Percentiles rank a stretch among this genome's conserved stretches.
Evolutionary conservation across 1,140 invertebrate species (phyloP).

Genomic region (Rhizoglyphus robini): DNA sequence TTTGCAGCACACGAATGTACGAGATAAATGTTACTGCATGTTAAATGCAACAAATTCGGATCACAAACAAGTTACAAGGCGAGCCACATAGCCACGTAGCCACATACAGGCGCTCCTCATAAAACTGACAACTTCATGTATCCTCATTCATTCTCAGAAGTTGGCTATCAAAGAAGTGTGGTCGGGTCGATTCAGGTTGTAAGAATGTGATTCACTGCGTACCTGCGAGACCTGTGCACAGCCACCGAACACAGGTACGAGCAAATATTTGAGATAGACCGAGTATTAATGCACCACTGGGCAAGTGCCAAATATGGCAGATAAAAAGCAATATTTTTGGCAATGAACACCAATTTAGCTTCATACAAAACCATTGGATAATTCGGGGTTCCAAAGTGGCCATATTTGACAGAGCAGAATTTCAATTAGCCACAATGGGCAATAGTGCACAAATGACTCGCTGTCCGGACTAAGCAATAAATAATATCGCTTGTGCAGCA

Average conservation of each 20-base stretch:
- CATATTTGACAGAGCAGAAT: neutral
- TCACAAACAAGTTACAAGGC: too few relatives aligned
- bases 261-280: slow-evolving; percentile 1
- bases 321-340: slow-evolving; percentile 1
- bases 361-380: neutral
- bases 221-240: neutral
- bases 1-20: neutral
- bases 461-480: neutral
- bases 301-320: slow-evolving; percentile 1
- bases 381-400: neutral
- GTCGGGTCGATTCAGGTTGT: neutral
- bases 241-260: neutral
- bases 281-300: neutral
- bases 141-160: too few relatives aligned
- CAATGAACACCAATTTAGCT: neutral
- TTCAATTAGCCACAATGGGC: neutral
- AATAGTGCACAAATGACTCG: neutral
- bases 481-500: too few relatives aligned
- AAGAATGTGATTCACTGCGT: neutral
- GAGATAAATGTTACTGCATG: too few relatives aligned
- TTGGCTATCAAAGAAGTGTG: too few relatives aligned
- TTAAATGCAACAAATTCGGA: too few relatives aligned
- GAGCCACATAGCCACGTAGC: too few relatives aligned
- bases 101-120: too few relatives aligned
- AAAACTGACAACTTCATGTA: too few relatives aligned